Base-by-base conservation (phyloP, 2,888 invertebrate genomes). In the Diarsia dahlii region DNA sequence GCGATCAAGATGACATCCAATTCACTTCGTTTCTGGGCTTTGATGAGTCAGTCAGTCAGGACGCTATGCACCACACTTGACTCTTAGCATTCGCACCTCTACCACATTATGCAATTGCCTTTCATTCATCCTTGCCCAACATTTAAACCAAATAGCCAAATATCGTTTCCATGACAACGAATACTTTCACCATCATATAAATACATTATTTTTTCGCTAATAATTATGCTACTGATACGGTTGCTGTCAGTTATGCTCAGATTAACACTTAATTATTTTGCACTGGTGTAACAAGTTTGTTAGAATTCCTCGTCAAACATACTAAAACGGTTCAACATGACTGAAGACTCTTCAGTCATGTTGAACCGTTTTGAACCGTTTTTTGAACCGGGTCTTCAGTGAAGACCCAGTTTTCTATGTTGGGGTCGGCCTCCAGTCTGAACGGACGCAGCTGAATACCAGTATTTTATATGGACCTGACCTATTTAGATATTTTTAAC, bases 211-310 rank as follows among this genome's bases (percentile, higher is more conserved):
- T 34, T 65, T 13, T 20, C 39, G 67, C 28, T 28, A 56, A 63
- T 67, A n/a, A n/a, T n/a, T n/a, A 82, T 45, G 45, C 48, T 63
- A 50, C 66, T 56, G 78, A 66, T 78, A 48, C 76, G 46, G n/a
- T 23, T 48, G 6, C 34, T 54, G 54, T 66, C 54, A 60, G 77
- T 50, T 74, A 48, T 66, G 78, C 65, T 54, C 62, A 66, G 82
- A 77, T 82, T 82, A 76, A 66, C 65, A 66, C 8, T 18, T 34
- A 46, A 18, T 5, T 15, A 60, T 58, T 23, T 34, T 18, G 12
- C 48, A 74, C n/a, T 74, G 34, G 39, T 81, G 28, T 56, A 5
- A 73, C 8, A 9, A 65, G 46, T 28, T 34, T 39, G 13, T 77
- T 82, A 54, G 66, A 52, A 62, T 23, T 77, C 60, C 78, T 54